Evolutionary conservation across 2,113 vertebrate species (phyloP).

Genomic region (Centropus unirufus): DNA sequence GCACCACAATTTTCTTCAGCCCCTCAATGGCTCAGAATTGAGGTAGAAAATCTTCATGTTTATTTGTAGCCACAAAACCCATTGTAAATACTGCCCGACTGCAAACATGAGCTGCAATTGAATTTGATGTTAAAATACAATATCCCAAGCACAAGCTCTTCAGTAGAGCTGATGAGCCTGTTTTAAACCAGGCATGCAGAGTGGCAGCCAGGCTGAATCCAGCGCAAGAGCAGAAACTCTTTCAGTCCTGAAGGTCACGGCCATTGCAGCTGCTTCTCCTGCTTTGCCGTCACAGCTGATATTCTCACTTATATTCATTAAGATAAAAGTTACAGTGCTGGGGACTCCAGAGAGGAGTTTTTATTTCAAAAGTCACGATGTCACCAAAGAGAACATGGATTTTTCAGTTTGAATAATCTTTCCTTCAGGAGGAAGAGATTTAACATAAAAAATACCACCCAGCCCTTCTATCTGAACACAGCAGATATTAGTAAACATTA

Average conservation of each 20-base stretch:
- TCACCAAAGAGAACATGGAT: rapidly evolving
- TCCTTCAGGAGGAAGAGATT: neutral
- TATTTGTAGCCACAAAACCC: neutral
- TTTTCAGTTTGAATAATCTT: neutral
- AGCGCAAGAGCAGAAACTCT: neutral
- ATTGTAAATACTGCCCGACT: neutral
- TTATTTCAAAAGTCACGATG: slow-evolving; percentile 25
- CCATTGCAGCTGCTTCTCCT: neutral
- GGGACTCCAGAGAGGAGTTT: neutral
- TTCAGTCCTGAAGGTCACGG: neutral
- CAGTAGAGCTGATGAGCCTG: neutral
- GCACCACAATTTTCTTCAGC: neutral
- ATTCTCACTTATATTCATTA: neutral
- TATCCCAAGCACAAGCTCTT: neutral
- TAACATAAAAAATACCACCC: neutral
- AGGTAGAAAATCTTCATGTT: rapidly evolving
- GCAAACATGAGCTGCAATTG: neutral
- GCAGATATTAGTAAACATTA: neutral
- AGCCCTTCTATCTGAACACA: neutral
- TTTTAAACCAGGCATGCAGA: neutral
- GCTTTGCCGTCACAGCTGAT: neutral
- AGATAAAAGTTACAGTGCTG: neutral
- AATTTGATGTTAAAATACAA: neutral
- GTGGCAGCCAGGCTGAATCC: neutral
- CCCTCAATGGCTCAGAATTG: neutral